A percentile compares a stretch with the other conserved stretches of the same genome.
phyloP scores from a whole-genome alignment of 1,140 invertebrate species.

The Pogonognathellus flavescens region DNA sequence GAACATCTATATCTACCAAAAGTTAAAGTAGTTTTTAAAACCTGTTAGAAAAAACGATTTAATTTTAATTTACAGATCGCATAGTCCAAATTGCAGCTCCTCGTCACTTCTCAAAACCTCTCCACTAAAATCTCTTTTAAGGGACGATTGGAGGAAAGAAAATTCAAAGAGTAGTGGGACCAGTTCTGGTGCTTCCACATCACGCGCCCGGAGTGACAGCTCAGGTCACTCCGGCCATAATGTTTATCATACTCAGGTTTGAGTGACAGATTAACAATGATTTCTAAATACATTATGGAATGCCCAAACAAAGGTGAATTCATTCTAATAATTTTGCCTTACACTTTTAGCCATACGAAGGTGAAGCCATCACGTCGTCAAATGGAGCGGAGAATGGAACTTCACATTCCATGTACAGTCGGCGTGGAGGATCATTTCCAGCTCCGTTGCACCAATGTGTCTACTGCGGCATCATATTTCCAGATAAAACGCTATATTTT shows the following conservation, averaged over 20 bases:
- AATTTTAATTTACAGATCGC: conserved; percentile 20
- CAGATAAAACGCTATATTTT: conserved; percentile 95
- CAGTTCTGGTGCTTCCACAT: conserved; percentile 26
- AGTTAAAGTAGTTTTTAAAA: too few relatives aligned
- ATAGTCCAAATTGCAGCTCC: conserved; percentile 62
- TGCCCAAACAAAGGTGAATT: not conserved
- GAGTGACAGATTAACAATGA: not conserved
- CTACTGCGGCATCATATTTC: conserved; percentile 94
- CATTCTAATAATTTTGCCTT: not conserved
- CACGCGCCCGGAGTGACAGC: conserved; percentile 23
- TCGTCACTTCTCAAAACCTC: conserved; percentile 80
- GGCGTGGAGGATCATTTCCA: conserved; percentile 51
- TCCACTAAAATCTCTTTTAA: conserved; percentile 83
- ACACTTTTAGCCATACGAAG: conserved; percentile 59
- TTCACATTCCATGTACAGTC: conserved; percentile 58
- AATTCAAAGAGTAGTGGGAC: conserved; percentile 15
- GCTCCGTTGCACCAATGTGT: conserved; percentile 77
- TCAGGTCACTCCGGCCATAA: conserved; percentile 55
- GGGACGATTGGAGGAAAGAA: conserved; percentile 80
- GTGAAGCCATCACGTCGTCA: conserved; percentile 65
- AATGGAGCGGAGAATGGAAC: conserved; percentile 61
- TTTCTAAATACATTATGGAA: conserved; percentile 1
- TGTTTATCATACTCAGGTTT: conserved; percentile 60
- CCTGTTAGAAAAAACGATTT: not conserved
- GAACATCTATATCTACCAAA: too few relatives aligned